phyloP scores from a whole-genome alignment of 2,888 invertebrate species.

The Aricia artaxerxes region DNA sequence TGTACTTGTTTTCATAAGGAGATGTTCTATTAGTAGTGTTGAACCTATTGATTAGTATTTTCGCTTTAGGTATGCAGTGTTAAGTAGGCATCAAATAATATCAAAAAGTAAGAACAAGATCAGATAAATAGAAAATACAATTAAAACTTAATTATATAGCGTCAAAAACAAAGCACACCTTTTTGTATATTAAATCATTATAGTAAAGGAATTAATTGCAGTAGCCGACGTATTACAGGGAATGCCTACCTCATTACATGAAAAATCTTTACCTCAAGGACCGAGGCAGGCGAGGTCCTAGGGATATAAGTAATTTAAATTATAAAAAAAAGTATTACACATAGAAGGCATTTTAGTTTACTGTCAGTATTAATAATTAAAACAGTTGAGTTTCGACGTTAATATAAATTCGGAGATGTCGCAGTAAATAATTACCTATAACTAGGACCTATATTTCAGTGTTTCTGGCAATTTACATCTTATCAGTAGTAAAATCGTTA shows the following conservation, averaged over 20 bases:
- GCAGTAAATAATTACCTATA: conserved; percentile 22
- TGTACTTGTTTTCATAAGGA: conserved; percentile 72
- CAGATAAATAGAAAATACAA: neutral
- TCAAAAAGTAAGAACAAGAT: neutral
- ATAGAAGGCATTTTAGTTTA: neutral
- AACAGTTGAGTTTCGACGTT: conserved; percentile 3
- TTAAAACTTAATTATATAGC: neutral
- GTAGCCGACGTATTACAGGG: neutral
- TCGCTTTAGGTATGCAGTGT: conserved; percentile 26
- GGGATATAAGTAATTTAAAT: neutral
- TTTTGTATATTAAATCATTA: neutral
- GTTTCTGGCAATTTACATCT: conserved; percentile 44
- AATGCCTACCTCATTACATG: neutral
- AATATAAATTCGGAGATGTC: conserved; percentile 6
- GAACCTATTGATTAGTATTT: conserved; percentile 32
- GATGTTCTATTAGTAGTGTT: conserved; percentile 46
- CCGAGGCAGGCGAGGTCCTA: neutral
- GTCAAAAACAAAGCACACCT: neutral
- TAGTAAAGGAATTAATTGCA: neutral
- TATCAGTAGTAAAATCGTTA: conserved; percentile 76
- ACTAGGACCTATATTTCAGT: conserved; percentile 2
- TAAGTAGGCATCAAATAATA: neutral
- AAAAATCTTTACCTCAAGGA: neutral
- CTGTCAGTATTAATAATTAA: neutral
- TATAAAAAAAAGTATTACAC: neutral